Evolutionary conservation across 2,113 vertebrate genomes (phyloP).

Genomic region (Silurus asotus): DNA sequence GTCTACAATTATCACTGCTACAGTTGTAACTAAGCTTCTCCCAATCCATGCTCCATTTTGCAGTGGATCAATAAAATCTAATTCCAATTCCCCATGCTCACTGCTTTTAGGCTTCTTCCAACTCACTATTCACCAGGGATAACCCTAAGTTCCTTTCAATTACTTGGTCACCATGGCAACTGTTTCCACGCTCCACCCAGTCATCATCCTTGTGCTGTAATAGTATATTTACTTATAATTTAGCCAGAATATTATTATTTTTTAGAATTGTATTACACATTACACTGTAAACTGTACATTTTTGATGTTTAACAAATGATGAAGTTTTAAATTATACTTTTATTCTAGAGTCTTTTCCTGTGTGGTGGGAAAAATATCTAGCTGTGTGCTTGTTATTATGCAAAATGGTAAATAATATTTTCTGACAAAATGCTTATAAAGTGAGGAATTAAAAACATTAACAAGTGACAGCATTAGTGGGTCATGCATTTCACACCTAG

Average conservation of each 20-base stretch:
- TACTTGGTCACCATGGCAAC: slow-evolving; percentile 70
- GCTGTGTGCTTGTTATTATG: background rate
- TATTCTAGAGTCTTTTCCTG: background rate
- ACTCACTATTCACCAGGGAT: background rate
- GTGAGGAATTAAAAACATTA: background rate
- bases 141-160: slow-evolving; percentile 63
- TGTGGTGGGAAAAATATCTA: background rate
- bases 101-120: background rate
- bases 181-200: slow-evolving; percentile 57
- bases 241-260: background rate
- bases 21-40: background rate
- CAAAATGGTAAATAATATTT: background rate
- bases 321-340: background rate
- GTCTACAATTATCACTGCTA: too few relatives aligned
- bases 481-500: too few relatives aligned
- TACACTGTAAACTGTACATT: background rate
- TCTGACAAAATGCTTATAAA: background rate
- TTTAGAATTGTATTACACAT: background rate
- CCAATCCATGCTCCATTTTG: background rate
- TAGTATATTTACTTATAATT: background rate
- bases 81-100: background rate
- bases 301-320: background rate
- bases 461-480: background rate
- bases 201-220: background rate
- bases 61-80: background rate